These are phyloP conservation scores for Heptranchias perlo DNA, from an alignment of 2,113 vertebrate genomes.

Conservation along the genomic window DNA sequence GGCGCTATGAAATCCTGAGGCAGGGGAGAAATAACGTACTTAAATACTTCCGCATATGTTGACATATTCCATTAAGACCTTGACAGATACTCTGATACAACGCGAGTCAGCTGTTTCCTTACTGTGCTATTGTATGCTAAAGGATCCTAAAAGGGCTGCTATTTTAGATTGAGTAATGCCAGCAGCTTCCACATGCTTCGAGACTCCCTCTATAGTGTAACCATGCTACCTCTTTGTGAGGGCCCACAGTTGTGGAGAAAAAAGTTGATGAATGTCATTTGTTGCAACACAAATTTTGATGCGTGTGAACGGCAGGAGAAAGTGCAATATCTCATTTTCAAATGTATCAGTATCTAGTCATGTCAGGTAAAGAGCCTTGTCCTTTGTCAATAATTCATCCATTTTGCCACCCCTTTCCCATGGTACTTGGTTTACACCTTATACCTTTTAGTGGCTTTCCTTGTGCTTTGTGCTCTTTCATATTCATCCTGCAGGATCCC, in stretches of 20 bases:
- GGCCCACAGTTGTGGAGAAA: no score
- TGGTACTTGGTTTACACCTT: background rate
- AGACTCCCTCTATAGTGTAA: background rate
- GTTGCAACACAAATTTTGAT: background rate
- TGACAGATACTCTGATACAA: constrained; percentile 13
- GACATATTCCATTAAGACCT: constrained; percentile 34
- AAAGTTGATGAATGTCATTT: background rate
- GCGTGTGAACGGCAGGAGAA: background rate
- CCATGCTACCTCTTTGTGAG: background rate
- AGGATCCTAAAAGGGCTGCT: constrained; percentile 4
- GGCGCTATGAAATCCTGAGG: constrained; percentile 24
- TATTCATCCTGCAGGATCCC: background rate
- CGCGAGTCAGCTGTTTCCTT: constrained; percentile 9
- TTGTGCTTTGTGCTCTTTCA: background rate
- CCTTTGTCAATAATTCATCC: background rate
- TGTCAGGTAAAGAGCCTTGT: background rate
- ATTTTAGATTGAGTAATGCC: background rate
- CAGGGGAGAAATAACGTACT: constrained; percentile 33
- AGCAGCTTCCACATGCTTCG: background rate
- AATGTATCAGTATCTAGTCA: background rate
- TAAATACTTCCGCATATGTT: constrained; percentile 30
- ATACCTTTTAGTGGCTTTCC: background rate
- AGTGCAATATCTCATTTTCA: background rate
- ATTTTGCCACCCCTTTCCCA: background rate
- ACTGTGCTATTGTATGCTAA: background rate